These are phyloP conservation scores for Hirudinaria manillensis DNA, from an alignment of 2,888 invertebrate genomes.

Conservation along the genomic window DNA sequence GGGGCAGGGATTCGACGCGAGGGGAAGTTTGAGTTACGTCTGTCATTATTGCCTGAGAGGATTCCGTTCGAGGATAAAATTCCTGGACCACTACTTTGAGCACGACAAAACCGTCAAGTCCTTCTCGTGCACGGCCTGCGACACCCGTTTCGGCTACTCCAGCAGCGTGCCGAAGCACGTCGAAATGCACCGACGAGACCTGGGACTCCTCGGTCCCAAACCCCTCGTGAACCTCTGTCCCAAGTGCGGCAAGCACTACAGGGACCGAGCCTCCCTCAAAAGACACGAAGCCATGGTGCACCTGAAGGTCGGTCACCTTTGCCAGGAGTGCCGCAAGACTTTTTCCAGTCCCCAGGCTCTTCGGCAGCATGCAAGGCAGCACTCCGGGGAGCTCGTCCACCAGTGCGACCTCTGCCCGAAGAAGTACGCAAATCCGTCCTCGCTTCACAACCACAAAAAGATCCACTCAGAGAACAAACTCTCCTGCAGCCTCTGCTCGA, in stretches of 20 bases:
- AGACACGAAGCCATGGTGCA: conserved; percentile 25
- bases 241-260: conserved; percentile 22
- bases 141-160: conserved; percentile 5
- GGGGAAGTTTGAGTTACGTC: background rate
- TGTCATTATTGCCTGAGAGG: conserved; percentile 16
- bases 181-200: conserved; percentile 16
- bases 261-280: conserved; percentile 15
- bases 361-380: background rate
- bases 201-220: background rate
- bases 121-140: conserved; percentile 16
- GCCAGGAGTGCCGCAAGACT: background rate
- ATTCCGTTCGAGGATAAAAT: conserved; percentile 14
- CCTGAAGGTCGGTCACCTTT: conserved; percentile 19
- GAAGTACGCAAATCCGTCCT: conserved; percentile 20
- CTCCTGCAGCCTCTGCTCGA: conserved; percentile 28
- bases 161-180: conserved; percentile 23
- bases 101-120: conserved; percentile 16
- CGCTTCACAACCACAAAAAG: conserved; percentile 29
- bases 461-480: conserved; percentile 16
- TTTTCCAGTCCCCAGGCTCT: conserved; percentile 23
- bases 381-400: conserved; percentile 4
- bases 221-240: conserved; percentile 4
- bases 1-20: background rate
- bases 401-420: conserved; percentile 20
- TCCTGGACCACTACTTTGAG: conserved; percentile 23